Evolutionary conservation across 2,113 vertebrate species (phyloP).

Genomic region (Girardinichthys multiradiatus): DNA sequence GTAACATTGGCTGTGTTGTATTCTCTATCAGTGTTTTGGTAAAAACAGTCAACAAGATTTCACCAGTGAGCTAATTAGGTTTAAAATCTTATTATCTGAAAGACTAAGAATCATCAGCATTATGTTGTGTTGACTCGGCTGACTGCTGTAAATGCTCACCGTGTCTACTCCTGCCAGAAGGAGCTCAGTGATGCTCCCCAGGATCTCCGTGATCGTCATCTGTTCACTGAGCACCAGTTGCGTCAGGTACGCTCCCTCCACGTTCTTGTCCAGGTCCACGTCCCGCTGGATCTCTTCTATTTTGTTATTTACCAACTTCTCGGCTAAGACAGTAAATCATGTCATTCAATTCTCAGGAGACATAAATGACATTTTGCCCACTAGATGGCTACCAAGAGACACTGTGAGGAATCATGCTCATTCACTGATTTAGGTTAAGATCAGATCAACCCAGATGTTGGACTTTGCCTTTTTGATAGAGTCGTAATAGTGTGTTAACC

Average conservation of each 20-base stretch:
- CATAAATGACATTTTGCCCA: background rate
- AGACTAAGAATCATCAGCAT: background rate
- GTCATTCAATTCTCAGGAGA: background rate
- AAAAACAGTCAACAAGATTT: background rate
- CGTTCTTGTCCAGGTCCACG: conserved; percentile 49
- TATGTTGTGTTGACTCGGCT: background rate
- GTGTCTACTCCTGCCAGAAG: conserved; percentile 86
- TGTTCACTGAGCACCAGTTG: conserved; percentile 80
- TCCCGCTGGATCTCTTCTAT: conserved; percentile 73
- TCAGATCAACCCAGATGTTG: background rate
- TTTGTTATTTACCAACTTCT: conserved; percentile 79
- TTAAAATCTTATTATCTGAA: background rate
- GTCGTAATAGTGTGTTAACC: background rate
- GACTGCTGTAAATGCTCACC: conserved; percentile 54
- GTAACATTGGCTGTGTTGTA: no score
- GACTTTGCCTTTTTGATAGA: conserved; percentile 36
- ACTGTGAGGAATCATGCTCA: background rate
- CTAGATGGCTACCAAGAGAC: conserved; percentile 8
- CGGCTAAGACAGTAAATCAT: conserved; percentile 60
- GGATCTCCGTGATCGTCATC: conserved; percentile 78
- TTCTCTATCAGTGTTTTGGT: background rate
- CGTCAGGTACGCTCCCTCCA: conserved; percentile 84
- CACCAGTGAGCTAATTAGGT: background rate
- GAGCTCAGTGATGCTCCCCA: conserved; percentile 83
- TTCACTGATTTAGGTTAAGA: background rate